A percentile compares a stretch with the other conserved stretches of the same genome.
phyloP scores from a whole-genome alignment of 2,113 vertebrate genomes.

The Erythrocercus mccallii region DNA sequence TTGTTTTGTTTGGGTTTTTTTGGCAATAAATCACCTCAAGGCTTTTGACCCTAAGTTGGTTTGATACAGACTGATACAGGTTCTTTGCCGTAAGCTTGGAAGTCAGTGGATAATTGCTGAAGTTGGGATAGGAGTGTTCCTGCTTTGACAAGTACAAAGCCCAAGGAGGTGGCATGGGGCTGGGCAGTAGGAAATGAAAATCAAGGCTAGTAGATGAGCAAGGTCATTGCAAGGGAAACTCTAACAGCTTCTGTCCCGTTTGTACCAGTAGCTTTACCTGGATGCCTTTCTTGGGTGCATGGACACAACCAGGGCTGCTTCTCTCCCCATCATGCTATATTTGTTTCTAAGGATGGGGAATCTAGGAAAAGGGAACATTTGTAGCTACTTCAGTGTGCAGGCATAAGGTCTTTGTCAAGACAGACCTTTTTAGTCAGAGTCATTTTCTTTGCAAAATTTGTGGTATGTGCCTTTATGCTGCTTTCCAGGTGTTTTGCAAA shows the following conservation, averaged over 20 bases:
- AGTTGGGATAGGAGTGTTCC: neutral
- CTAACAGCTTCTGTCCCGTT: neutral
- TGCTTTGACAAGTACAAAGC: neutral
- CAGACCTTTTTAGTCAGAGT: neutral
- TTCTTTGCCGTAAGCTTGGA: neutral
- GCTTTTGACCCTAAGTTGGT: neutral
- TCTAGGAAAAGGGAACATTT: neutral
- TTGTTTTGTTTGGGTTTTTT: neutral
- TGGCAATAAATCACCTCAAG: neutral
- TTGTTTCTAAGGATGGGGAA: neutral
- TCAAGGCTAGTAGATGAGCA: neutral
- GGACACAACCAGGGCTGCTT: neutral
- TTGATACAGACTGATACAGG: neutral
- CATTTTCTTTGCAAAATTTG: neutral
- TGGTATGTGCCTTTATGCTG: neutral
- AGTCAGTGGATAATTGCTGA: neutral
- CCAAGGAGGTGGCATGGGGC: neutral
- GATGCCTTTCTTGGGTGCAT: neutral
- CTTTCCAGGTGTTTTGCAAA: neutral
- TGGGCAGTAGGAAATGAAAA: neutral
- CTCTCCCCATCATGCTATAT: neutral
- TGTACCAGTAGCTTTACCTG: neutral
- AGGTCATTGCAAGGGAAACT: neutral
- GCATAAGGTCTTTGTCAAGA: neutral
- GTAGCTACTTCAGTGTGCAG: neutral